Conservation (phyloP, 2,797 vertebrate genomes). For the Clarias platycephalus region DNA sequence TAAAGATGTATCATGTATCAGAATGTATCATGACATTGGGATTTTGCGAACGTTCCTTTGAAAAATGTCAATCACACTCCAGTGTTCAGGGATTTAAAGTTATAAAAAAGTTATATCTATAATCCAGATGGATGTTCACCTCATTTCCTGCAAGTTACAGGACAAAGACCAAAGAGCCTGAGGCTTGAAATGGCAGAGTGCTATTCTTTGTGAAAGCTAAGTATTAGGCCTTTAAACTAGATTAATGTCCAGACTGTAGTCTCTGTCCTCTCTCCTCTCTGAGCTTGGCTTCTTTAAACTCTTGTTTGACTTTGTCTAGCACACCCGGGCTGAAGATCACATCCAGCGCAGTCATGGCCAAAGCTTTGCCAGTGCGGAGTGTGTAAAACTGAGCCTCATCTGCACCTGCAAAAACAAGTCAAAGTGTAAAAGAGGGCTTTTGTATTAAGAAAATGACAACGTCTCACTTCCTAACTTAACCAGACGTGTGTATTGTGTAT, state of each 20-base stretch:
- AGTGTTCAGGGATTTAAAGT: not conserved
- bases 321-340: conserved; percentile 79
- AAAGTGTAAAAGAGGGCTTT: not conserved
- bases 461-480: not conserved
- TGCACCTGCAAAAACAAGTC: conserved; percentile 69
- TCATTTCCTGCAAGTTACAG: not conserved
- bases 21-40: not conserved
- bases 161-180: not conserved
- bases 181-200: not conserved
- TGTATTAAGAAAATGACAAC: not conserved
- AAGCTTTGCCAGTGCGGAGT: conserved; percentile 80
- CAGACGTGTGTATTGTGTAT: not conserved
- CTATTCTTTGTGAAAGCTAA: not conserved
- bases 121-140: not conserved
- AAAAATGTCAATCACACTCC: not conserved
- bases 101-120: not conserved
- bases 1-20: too few species aligned
- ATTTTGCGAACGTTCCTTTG: not conserved
- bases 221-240: not conserved
- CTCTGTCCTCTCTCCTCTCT: conserved; percentile 66
- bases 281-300: conserved; percentile 74
- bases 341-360: conserved; percentile 86
- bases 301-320: conserved; percentile 73
- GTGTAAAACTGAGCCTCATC: conserved; percentile 80
- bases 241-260: not conserved